Percentiles rank a stretch among this genome's conserved stretches.
Conservation (phyloP, 2,797 vertebrate species). For the Pyrocephalus nanus region DNA sequence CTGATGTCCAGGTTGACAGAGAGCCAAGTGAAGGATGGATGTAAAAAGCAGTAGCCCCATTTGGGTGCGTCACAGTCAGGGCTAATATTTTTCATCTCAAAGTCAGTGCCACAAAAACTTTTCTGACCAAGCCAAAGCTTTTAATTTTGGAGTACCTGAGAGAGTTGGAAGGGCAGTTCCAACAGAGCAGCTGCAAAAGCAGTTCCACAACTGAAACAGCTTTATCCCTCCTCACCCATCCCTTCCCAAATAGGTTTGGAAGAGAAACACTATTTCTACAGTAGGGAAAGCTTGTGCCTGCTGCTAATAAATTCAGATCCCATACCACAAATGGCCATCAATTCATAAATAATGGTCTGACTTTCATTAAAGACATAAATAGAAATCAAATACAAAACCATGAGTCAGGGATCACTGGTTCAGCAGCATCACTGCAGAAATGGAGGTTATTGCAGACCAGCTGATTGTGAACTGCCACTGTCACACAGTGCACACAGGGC, state of each 20-base stretch:
- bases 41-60: not conserved
- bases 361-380: not conserved
- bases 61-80: not conserved
- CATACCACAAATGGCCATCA: accelerated
- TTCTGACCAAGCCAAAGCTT: not conserved
- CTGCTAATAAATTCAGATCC: not conserved
- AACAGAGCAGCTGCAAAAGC: not conserved
- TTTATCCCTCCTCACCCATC: not conserved
- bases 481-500: not conserved
- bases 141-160: not conserved
- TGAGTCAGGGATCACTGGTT: not conserved
- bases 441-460: not conserved
- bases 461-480: not conserved
- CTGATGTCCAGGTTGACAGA: not conserved
- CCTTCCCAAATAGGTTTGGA: not conserved
- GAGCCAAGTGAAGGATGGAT: not conserved
- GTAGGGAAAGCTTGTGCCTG: not conserved
- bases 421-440: not conserved
- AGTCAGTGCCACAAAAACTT: not conserved
- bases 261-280: not conserved
- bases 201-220: not conserved
- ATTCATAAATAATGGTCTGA: not conserved
- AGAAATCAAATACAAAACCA: not conserved
- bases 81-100: not conserved
- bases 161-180: not conserved